phyloP scores from a whole-genome alignment of 1,140 invertebrate genomes.

The Drosophila nikananu region DNA sequence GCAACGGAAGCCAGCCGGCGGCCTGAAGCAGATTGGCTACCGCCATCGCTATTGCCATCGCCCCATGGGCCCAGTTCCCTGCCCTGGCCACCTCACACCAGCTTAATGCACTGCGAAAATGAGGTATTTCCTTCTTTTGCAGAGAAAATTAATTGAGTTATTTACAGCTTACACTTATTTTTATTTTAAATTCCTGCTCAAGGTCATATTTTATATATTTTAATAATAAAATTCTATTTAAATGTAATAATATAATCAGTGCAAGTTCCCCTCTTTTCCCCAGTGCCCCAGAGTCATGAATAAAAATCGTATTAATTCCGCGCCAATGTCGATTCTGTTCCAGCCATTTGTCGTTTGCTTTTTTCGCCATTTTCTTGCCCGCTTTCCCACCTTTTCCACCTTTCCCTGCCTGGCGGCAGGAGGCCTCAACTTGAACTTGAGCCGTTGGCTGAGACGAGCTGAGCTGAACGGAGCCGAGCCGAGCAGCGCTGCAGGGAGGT shows the following conservation, averaged over 20 bases:
- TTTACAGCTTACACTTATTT: no score
- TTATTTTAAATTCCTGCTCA: background rate
- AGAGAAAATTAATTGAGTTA: background rate
- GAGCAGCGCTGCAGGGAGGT: conserved; percentile 12
- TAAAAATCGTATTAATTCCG: conserved; percentile 83
- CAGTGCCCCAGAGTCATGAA: conserved; percentile 63
- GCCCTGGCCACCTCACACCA: background rate
- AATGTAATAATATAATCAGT: no score
- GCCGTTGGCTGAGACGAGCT: conserved; percentile 18
- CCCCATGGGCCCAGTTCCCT: conserved; percentile 51
- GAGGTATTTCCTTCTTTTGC: no score
- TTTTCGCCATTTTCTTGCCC: conserved; percentile 10
- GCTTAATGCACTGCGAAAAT: background rate
- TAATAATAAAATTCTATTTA: background rate
- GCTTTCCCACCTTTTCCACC: background rate
- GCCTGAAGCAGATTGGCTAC: conserved; percentile 67
- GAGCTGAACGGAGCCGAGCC: background rate
- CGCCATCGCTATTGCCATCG: conserved; percentile 23
- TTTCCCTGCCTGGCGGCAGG: conserved; percentile 28
- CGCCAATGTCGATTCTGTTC: conserved; percentile 64
- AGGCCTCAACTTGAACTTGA: conserved; percentile 79
- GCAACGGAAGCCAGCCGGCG: conserved; percentile 72
- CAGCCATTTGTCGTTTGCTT: conserved; percentile 34
- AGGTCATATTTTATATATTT: background rate
- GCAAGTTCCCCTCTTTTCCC: background rate